phyloP scores from a whole-genome alignment of 2,113 vertebrate species.

The Calidris pugnax region DNA sequence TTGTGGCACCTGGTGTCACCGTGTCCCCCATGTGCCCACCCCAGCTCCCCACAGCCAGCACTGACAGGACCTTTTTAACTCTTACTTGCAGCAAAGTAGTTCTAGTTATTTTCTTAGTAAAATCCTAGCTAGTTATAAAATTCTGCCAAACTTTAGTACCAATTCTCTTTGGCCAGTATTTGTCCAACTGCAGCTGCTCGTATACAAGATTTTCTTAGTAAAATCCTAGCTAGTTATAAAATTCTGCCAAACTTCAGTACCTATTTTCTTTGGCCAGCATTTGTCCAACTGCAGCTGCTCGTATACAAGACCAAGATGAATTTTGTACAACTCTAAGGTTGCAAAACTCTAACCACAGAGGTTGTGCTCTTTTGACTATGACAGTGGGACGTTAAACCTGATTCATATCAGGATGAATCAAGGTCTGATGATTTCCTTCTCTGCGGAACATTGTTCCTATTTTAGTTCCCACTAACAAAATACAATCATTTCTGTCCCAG shows the following conservation, averaged over 20 bases:
- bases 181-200: background rate
- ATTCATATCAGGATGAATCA: background rate
- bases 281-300: background rate
- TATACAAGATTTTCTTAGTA: background rate
- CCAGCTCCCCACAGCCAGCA: accelerated
- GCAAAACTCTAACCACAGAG: background rate
- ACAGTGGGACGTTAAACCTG: background rate
- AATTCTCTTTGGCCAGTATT: background rate
- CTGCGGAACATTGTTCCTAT: background rate
- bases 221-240: background rate
- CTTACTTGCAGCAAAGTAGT: background rate
- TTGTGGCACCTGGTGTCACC: background rate
- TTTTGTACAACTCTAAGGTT: background rate
- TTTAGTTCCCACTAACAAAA: background rate
- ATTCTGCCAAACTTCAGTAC: background rate
- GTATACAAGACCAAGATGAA: accelerated
- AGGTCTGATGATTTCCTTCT: background rate
- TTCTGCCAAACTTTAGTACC: background rate
- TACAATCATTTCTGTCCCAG: background rate
- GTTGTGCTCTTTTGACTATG: background rate
- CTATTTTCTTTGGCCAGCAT: background rate
- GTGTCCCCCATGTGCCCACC: accelerated
- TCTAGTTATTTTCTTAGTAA: background rate
- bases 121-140: background rate
- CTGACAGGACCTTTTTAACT: background rate